phyloP scores from a whole-genome alignment of 64 coral and sea anemone genomes.

The Pocillopora damicornis region DNA sequence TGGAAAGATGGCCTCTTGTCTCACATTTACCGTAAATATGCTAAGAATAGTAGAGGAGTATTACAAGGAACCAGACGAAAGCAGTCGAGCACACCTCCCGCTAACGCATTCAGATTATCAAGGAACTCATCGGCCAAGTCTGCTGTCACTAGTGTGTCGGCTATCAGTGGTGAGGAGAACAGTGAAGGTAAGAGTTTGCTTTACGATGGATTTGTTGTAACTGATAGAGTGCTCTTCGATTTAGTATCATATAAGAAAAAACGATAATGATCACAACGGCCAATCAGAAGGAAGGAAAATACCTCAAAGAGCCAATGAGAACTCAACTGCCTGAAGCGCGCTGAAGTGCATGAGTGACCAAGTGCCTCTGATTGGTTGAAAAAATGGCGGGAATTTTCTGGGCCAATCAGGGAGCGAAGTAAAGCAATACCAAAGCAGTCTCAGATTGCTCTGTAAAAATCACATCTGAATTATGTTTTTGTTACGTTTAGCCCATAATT shows the following conservation, averaged over 20 bases:
- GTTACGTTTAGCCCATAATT: too few species aligned
- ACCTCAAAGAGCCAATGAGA: too few species aligned
- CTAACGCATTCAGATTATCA: not conserved
- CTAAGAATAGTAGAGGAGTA: constrained; percentile 49
- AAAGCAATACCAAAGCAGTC: not conserved
- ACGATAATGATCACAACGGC: too few species aligned
- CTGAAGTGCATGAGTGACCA: too few species aligned
- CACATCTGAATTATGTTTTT: too few species aligned
- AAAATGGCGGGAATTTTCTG: too few species aligned
- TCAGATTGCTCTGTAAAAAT: too few species aligned
- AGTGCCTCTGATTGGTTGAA: too few species aligned
- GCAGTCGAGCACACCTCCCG: constrained; percentile 1
- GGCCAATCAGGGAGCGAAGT: not conserved
- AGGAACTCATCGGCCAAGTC: constrained; percentile 31
- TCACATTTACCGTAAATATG: constrained; percentile 60
- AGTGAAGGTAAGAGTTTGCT: constrained; percentile 39
- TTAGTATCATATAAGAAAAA: too few species aligned
- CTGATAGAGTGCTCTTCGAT: not conserved
- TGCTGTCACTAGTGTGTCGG: constrained; percentile 30
- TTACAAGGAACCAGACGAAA: constrained; percentile 18
- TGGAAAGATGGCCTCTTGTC: constrained; percentile 92
- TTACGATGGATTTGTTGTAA: not conserved
- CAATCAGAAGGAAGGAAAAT: too few species aligned
- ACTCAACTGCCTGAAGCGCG: too few species aligned
- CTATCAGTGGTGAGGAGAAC: constrained; percentile 25